phyloP scores from a whole-genome alignment of 2,113 vertebrate species.

The Boleophthalmus pectinirostris region DNA sequence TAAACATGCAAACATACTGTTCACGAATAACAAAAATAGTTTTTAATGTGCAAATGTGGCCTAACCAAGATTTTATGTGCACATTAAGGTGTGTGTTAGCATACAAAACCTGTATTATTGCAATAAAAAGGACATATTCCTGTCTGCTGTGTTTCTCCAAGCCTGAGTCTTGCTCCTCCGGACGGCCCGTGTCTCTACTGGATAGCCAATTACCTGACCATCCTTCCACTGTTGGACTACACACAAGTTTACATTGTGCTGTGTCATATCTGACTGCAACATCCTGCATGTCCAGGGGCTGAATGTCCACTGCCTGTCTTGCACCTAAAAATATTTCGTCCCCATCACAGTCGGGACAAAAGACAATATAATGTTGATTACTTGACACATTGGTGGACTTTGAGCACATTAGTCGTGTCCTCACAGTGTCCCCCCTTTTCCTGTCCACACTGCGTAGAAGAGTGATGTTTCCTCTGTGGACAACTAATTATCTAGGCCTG shows the following conservation, averaged over 20 bases:
- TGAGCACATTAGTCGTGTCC: constrained; percentile 51
- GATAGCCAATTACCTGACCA: constrained; percentile 59
- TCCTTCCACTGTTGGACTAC: constrained; percentile 26
- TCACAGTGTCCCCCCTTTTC: constrained; percentile 37
- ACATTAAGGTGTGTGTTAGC: background rate
- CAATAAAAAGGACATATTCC: background rate
- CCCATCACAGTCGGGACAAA: constrained; percentile 33
- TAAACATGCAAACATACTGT: no score
- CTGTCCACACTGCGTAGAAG: constrained; percentile 65
- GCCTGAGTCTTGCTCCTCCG: constrained; percentile 24
- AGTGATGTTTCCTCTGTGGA: constrained; percentile 84
- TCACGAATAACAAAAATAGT: background rate
- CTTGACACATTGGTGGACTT: constrained; percentile 65
- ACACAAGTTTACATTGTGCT: constrained; percentile 41
- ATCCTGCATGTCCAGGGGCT: constrained; percentile 24
- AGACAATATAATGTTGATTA: constrained; percentile 47
- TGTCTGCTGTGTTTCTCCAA: constrained; percentile 18
- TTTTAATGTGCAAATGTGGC: background rate
- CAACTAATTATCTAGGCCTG: constrained; percentile 94
- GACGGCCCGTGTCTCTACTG: constrained; percentile 30
- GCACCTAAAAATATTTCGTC: constrained; percentile 27
- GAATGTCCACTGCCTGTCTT: constrained; percentile 36
- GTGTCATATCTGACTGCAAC: constrained; percentile 42
- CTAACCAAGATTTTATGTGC: background rate
- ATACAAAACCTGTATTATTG: background rate